These are phyloP conservation scores for Myotis brandtii DNA, from an alignment of 2,113 vertebrate species.

Conservation along the genomic window DNA sequence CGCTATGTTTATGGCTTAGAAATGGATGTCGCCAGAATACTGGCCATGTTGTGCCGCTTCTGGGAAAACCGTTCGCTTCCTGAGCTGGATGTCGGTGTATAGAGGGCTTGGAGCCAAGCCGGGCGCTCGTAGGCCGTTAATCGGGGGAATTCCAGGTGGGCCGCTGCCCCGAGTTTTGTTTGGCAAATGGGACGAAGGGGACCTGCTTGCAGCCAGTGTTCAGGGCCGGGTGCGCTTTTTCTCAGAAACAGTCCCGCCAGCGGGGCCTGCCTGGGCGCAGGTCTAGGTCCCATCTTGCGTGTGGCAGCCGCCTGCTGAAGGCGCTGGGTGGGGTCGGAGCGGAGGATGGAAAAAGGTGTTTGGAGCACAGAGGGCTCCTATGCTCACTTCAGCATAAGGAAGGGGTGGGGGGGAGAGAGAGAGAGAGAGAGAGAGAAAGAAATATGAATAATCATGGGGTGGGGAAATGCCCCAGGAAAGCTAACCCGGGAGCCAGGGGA, in stretches of 20 bases:
- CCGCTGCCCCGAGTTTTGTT: slow-evolving; percentile 18
- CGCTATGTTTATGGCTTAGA: slow-evolving; percentile 31
- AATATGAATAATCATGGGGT: too few species aligned
- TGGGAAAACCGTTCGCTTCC: slow-evolving; percentile 45
- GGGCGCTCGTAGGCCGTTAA: neutral
- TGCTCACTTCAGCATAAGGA: too few species aligned
- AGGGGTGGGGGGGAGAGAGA: too few species aligned
- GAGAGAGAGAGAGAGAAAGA: too few species aligned
- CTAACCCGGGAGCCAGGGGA: too few species aligned
- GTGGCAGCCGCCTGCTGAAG: too few species aligned
- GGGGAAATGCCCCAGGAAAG: too few species aligned
- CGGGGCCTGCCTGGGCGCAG: neutral
- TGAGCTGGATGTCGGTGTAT: neutral
- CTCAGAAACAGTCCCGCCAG: neutral
- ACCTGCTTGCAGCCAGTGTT: neutral
- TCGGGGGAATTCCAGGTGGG: slow-evolving; percentile 28
- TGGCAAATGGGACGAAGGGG: slow-evolving; percentile 38
- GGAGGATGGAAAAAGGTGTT: too few species aligned
- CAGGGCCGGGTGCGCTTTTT: neutral
- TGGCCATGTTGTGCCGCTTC: slow-evolving; percentile 31
- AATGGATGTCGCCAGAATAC: neutral
- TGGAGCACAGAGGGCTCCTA: too few species aligned
- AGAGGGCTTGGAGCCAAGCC: neutral
- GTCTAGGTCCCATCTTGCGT: neutral
- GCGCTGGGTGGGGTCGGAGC: too few species aligned